Evolutionary conservation across 2,888 invertebrate species (phyloP), one percentile per base, ranked within the genome.

Genomic region (Acrobasis consociella): DNA sequence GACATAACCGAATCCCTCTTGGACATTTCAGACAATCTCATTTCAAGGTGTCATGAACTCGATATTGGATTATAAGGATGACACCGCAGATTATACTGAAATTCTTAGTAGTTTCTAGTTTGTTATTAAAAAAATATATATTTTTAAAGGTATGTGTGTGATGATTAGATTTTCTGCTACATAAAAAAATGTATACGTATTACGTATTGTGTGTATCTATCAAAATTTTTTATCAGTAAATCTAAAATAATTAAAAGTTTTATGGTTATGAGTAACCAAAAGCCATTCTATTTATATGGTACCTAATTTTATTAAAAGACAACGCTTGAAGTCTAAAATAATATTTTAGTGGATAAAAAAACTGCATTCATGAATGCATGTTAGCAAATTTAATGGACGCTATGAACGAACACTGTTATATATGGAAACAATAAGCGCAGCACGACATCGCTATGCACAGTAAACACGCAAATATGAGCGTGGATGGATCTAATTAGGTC

Each of bases 391-490:
- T 56, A 46, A 56, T 22, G 56, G 17, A 46, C 42, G 22, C 42
- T 13, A 22, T 46, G 42, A 46, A 46, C 13, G 16, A 31, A 31
- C 50, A 52, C 16, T 39, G 13, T 16, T 17, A 56, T 46, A 9
- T 42, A 56, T 56, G 56, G 56, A 17, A 17, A 46, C 42, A 56
- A 42, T 56, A 56, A 46, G 42, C 56, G 56, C 46, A 56, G 46
- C 56, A 56, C 39, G 56, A 56, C 56, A 56, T 46, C 39, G 56
- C 42, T 56, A 56, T 56, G 56, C 56, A 56, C 42, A 55, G 15
- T 56, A 22, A 56, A 56, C 56, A 56, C 56, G 56, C 56, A 56
- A 56, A 56, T n/a, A 52, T 15, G 15, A n/a, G 8, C 17, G 10
- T 39, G 16, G 42, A 42, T 22, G 13, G 56, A 42, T 56, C 46